Evolutionary conservation across 2,797 vertebrate species (phyloP).

Genomic region (Coendou prehensilis): DNA sequence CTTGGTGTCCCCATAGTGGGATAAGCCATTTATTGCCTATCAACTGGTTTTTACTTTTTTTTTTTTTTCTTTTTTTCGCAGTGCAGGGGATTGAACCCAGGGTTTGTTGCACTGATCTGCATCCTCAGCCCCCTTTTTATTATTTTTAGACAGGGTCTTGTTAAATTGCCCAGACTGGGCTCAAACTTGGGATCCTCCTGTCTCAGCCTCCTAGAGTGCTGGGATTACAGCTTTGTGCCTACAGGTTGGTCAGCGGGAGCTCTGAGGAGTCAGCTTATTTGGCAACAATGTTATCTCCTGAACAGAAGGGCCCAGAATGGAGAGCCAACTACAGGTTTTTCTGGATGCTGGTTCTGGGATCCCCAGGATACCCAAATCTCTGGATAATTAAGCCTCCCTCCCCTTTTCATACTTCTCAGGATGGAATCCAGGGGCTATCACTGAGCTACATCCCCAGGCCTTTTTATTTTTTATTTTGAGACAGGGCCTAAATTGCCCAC

Average conservation of each 20-base stretch:
- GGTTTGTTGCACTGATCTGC: background rate
- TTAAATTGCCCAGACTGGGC: background rate
- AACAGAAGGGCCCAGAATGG: background rate
- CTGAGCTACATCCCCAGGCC: background rate
- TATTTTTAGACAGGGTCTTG: background rate
- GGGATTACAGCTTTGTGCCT: background rate
- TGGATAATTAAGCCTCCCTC: background rate
- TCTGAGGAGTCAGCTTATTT: background rate
- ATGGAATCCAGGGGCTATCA: background rate
- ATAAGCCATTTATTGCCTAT: background rate
- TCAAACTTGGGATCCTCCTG: background rate
- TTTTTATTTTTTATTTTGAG: background rate
- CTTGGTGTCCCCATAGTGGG: background rate
- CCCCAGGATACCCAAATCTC: too few relatives aligned
- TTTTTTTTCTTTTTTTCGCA: background rate
- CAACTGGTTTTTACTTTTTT: background rate
- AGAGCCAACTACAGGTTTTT: background rate
- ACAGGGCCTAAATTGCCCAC: background rate
- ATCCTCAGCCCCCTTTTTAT: background rate
- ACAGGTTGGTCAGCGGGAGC: too few relatives aligned
- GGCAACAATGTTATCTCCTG: background rate
- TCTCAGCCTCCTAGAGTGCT: background rate
- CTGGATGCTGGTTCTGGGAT: background rate
- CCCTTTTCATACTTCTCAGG: too few relatives aligned
- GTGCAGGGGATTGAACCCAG: background rate